These are phyloP conservation scores for Aegithalos caudatus DNA, from an alignment of 2,113 vertebrate species.

Conservation along the genomic window DNA sequence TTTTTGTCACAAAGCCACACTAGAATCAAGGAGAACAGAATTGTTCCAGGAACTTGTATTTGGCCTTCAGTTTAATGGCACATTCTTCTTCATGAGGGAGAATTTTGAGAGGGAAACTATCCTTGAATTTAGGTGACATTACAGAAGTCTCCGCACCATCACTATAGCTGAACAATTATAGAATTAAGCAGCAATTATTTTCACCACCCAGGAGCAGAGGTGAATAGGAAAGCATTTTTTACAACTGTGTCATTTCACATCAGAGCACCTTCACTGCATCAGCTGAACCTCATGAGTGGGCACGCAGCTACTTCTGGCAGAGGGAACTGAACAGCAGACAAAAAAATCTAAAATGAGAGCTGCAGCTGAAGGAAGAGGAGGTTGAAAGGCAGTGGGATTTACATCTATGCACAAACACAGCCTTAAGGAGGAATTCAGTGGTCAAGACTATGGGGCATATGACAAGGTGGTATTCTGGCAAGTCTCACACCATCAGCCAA, in stretches of 20 bases:
- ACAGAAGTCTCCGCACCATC: not conserved
- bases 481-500: not conserved
- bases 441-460: not conserved
- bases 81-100: not conserved
- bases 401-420: not conserved
- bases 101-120: not conserved
- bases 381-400: not conserved
- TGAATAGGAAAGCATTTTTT: not conserved
- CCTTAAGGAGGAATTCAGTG: not conserved
- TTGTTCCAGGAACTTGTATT: not conserved
- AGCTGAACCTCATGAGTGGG: not conserved
- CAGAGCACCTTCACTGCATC: not conserved
- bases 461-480: not conserved
- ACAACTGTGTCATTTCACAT: not conserved
- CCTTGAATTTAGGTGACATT: not conserved
- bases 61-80: not conserved
- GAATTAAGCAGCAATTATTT: not conserved
- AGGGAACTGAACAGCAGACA: not conserved
- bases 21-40: not conserved
- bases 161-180: not conserved
- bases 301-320: fast-evolving
- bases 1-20: not conserved
- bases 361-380: not conserved
- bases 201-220: not conserved
- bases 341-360: not conserved